A percentile compares a stretch with the other conserved stretches of the same genome.
Evolutionary conservation across 2,888 invertebrate genomes (phyloP).

Genomic region (Apotomis betuletana): DNA sequence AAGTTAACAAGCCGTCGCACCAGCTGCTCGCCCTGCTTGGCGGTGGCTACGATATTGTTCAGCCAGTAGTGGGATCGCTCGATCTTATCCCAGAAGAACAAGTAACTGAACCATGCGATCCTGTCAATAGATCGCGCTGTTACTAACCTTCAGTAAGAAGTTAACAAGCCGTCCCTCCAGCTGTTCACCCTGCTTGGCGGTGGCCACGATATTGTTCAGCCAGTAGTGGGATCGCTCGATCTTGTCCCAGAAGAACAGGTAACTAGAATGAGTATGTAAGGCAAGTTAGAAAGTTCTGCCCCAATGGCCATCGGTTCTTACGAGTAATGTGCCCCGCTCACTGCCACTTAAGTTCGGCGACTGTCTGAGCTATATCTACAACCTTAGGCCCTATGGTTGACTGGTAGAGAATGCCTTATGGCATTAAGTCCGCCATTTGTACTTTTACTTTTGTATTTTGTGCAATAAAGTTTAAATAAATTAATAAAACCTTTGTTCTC

Average conservation of each 20-base stretch:
- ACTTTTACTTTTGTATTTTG: too few species aligned
- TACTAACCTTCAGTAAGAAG: slow-evolving; percentile 87
- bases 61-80: slow-evolving; percentile 94
- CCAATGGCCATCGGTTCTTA: too few species aligned
- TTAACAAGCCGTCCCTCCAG: slow-evolving; percentile 91
- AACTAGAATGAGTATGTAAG: slow-evolving; percentile 63
- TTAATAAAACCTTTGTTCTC: too few species aligned
- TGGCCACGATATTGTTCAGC: slow-evolving; percentile 91
- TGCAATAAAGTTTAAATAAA: too few species aligned
- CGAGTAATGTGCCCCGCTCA: too few species aligned
- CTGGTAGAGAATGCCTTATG: too few species aligned
- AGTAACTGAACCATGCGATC: slow-evolving; percentile 75
- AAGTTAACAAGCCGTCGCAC: slow-evolving; percentile 92
- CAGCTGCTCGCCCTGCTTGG: slow-evolving; percentile 89
- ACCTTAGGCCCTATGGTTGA: too few species aligned
- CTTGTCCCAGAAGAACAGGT: slow-evolving; percentile 97
- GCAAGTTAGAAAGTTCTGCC: too few species aligned
- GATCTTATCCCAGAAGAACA: slow-evolving; percentile 68
- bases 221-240: slow-evolving; percentile 94
- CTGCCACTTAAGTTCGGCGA: too few species aligned
- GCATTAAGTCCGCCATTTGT: too few species aligned
- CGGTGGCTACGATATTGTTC: slow-evolving; percentile 90
- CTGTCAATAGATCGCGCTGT: too few species aligned
- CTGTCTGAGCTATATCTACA: too few species aligned
- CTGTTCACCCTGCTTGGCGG: slow-evolving; percentile 88